Conservation (phyloP, 2,888 invertebrate genomes). For the Opisthograptis luteolata region DNA sequence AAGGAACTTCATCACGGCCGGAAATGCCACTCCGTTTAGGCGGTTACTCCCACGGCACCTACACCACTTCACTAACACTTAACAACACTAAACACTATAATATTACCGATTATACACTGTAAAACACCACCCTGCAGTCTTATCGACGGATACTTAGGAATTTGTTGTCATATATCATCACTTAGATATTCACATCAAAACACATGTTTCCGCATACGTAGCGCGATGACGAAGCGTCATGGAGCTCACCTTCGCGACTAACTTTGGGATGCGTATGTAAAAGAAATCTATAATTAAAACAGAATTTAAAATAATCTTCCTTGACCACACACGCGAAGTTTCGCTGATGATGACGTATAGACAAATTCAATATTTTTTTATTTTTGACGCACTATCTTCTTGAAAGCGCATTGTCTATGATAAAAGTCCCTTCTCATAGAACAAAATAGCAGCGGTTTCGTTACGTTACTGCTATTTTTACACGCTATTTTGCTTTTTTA, state of each 20-base stretch:
- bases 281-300: conserved; percentile 74
- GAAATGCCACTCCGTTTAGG: conserved; percentile 62
- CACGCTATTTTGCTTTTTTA: conserved; percentile 34
- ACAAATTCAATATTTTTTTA: conserved; percentile 44
- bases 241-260: conserved; percentile 59
- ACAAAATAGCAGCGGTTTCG: conserved; percentile 3
- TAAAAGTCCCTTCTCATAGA: conserved; percentile 28
- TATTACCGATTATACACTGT: conserved; percentile 32
- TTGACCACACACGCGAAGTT: conserved; percentile 78
- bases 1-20: conserved; percentile 64
- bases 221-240: conserved; percentile 56
- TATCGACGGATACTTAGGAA: conserved; percentile 51
- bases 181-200: conserved; percentile 78
- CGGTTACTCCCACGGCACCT: conserved; percentile 55
- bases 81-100: conserved; percentile 27
- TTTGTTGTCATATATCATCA: conserved; percentile 76
- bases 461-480: background rate
- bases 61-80: conserved; percentile 36
- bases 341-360: conserved; percentile 68
- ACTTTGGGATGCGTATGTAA: conserved; percentile 61
- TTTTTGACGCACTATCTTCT: conserved; percentile 66
- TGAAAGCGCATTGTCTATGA: conserved; percentile 46
- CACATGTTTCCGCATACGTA: conserved; percentile 76
- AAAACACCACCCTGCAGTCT: conserved; percentile 41
- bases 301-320: conserved; percentile 74